Evolutionary conservation across 2,113 vertebrate species (phyloP).

Genomic region (Rhegmatorhina hoffmannsi): DNA sequence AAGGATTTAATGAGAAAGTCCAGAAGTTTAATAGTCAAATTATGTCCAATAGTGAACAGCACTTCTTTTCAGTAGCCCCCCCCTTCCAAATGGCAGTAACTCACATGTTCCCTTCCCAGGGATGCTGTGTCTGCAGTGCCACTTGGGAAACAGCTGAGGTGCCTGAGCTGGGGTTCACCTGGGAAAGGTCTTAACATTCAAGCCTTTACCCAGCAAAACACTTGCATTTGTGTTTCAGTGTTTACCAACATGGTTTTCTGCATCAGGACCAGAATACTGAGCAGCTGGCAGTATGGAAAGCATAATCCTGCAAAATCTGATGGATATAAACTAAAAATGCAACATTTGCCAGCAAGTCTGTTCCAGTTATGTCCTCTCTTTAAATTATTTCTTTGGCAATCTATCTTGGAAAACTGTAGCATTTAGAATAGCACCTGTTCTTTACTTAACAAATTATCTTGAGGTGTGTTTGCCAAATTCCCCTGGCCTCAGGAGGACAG

Average conservation of each 20-base stretch:
- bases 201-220: background rate
- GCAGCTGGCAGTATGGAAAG: background rate
- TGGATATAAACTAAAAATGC: background rate
- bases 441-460: background rate
- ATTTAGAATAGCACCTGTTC: background rate
- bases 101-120: background rate
- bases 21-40: background rate
- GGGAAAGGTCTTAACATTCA: background rate
- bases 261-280: background rate
- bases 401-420: background rate
- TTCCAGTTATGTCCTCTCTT: background rate
- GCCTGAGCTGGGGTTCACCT: background rate
- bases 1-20: background rate
- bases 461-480: background rate
- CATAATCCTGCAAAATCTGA: conserved; percentile 7
- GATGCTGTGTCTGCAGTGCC: background rate
- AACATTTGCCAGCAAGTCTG: background rate
- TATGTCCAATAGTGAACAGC: background rate
- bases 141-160: background rate
- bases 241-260: background rate
- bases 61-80: background rate
- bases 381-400: background rate
- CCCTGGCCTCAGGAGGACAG: background rate
- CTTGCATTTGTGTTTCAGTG: background rate
- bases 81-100: background rate